Evolutionary conservation across 2,113 vertebrate species (phyloP).

Genomic region (Phainopepla nitens): DNA sequence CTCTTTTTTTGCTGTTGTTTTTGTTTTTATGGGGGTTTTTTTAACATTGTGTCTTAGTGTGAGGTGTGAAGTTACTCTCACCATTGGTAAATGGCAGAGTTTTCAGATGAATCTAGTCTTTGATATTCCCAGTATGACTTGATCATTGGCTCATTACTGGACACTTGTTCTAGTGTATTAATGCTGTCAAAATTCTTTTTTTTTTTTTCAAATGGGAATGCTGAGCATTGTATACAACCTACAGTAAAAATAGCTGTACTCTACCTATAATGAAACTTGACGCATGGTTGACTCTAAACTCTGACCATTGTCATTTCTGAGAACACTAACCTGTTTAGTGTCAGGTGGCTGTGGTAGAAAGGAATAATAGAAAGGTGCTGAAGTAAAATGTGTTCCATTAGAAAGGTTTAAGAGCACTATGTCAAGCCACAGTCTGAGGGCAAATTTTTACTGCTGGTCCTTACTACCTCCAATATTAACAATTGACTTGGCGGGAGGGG

Average conservation of each 20-base stretch:
- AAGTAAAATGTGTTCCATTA: neutral
- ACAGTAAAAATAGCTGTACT: neutral
- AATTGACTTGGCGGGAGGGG: fast-evolving
- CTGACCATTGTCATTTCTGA: neutral
- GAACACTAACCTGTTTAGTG: neutral
- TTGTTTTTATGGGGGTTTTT: neutral
- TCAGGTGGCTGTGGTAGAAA: neutral
- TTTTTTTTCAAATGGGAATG: neutral
- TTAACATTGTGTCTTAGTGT: neutral
- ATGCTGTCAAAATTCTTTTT: neutral
- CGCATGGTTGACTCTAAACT: neutral
- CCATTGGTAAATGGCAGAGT: neutral
- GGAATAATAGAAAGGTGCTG: neutral
- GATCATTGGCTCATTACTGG: neutral
- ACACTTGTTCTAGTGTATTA: neutral
- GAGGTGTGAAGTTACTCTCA: neutral
- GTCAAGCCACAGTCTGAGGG: neutral
- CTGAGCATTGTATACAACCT: neutral
- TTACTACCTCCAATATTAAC: neutral
- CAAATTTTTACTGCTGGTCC: neutral
- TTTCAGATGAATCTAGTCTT: neutral
- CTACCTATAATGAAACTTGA: neutral
- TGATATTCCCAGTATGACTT: neutral
- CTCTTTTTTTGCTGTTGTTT: neutral
- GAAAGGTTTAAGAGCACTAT: neutral